phyloP scores from a whole-genome alignment of 2,888 invertebrate species.

The Lepidochrysops patricia region DNA sequence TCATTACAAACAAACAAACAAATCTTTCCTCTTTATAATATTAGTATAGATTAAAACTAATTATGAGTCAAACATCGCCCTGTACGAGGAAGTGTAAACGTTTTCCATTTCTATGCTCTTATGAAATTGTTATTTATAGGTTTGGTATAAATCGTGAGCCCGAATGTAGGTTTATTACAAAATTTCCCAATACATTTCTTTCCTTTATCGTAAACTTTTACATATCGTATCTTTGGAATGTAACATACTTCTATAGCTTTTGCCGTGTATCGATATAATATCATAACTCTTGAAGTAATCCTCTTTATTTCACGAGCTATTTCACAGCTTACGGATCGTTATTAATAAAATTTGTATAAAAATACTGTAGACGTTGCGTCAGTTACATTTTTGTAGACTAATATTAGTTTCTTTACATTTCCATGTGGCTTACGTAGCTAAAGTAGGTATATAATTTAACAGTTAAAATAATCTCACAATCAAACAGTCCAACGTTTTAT shows the following conservation, averaged over 20 bases:
- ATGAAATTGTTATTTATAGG: conserved; percentile 48
- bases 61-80: conserved; percentile 44
- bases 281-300: neutral
- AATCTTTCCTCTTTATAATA: too few relatives aligned
- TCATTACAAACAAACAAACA: too few relatives aligned
- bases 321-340: conserved; percentile 28
- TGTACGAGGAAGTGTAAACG: conserved; percentile 51
- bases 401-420: neutral
- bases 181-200: conserved; percentile 26
- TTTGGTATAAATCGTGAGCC: conserved; percentile 43
- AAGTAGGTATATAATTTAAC: too few relatives aligned
- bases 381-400: neutral
- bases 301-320: conserved; percentile 5
- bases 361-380: conserved; percentile 43
- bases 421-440: neutral
- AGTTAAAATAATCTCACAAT: too few relatives aligned
- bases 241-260: neutral
- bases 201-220: neutral
- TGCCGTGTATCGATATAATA: neutral
- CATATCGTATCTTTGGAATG: neutral
- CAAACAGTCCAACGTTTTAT: too few relatives aligned
- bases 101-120: conserved; percentile 32
- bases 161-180: conserved; percentile 55
- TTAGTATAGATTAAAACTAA: conserved; percentile 1
- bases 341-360: conserved; percentile 33